Conservation (phyloP, 2,113 vertebrate species). For the Eudorcas thomsonii region DNA sequence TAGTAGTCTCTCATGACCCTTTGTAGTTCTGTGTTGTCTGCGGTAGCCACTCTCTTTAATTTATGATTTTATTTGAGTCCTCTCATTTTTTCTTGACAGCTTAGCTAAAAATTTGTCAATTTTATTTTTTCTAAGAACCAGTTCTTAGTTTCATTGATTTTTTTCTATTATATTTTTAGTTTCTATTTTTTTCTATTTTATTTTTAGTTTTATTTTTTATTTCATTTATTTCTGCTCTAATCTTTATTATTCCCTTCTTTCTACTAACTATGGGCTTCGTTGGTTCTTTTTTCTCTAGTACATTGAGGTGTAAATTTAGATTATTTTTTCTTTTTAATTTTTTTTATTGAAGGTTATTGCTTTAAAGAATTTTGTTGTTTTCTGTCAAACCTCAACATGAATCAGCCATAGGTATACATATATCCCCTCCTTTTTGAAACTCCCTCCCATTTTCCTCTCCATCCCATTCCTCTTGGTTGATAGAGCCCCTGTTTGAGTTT, state of each 20-base stretch:
- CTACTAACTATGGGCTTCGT: not conserved
- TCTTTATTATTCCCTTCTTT: not conserved
- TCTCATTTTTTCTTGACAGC: not conserved
- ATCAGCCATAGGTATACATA: not conserved
- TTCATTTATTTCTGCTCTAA: not conserved
- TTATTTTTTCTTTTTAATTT: not conserved
- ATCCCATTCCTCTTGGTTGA: not conserved
- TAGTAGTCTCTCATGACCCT: not conserved
- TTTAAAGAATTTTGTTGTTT: not conserved
- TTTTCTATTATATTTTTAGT: not conserved
- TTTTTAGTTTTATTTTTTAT: not conserved
- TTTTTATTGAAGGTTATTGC: not conserved
- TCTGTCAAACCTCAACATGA: not conserved
- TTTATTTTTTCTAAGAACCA: not conserved
- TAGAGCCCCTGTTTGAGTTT: not conserved
- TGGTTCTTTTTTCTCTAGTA: not conserved
- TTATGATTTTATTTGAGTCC: not conserved
- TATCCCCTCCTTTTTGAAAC: not conserved
- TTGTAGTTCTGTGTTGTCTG: not conserved
- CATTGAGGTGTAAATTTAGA: not conserved
- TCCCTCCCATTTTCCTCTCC: not conserved
- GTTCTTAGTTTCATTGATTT: not conserved
- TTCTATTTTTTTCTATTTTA: not conserved
- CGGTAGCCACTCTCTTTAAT: not conserved
- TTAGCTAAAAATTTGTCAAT: not conserved